Percentiles rank a stretch among this genome's conserved stretches.
These are phyloP conservation scores for Pipistrellus pygmaeus DNA, from an alignment of 2,797 vertebrate species.

Conservation along the genomic window DNA sequence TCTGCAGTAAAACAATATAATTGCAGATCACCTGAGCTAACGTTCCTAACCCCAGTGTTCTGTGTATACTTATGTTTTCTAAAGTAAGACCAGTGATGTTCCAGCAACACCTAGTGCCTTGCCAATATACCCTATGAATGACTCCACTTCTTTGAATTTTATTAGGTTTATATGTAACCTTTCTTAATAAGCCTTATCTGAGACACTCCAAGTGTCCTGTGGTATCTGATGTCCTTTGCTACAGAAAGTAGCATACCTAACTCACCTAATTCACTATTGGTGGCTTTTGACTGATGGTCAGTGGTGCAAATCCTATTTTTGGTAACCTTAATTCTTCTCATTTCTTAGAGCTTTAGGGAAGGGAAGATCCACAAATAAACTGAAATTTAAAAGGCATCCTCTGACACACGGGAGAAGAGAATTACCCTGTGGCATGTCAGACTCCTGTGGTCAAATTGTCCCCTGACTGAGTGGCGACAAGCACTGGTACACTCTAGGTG, in stretches of 20 bases:
- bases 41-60: background rate
- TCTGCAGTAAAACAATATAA: accelerated
- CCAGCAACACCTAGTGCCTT: background rate
- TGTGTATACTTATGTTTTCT: background rate
- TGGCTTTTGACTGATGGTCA: background rate
- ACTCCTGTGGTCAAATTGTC: accelerated
- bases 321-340: background rate
- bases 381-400: background rate
- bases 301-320: too few relatives aligned
- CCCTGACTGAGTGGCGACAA: too few relatives aligned
- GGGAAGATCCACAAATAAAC: background rate
- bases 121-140: accelerated
- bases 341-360: background rate
- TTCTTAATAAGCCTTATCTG: accelerated
- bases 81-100: background rate
- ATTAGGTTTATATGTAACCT: background rate
- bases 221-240: accelerated
- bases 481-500: accelerated
- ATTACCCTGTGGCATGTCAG: accelerated
- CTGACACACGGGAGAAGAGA: background rate
- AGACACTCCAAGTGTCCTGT: too few relatives aligned
- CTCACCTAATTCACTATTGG: accelerated
- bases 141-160: background rate
- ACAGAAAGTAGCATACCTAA: accelerated
- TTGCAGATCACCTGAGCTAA: too few relatives aligned